A percentile compares a stretch with the other conserved stretches of the same genome.
Conservation (phyloP, 2,113 vertebrate genomes). For the Onychostruthus taczanowskii region DNA sequence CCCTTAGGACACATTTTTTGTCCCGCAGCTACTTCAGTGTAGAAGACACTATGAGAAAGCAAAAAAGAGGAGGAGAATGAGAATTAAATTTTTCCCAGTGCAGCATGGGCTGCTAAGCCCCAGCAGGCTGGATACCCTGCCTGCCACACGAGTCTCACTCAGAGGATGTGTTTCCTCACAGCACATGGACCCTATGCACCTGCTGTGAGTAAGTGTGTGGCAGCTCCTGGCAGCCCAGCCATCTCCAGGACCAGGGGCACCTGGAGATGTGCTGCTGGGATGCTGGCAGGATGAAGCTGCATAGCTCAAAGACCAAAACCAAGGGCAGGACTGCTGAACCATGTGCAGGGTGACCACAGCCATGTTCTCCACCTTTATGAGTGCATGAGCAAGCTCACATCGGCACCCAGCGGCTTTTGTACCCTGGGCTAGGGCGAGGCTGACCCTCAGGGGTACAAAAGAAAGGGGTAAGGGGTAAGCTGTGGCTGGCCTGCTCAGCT, state of each 20-base stretch:
- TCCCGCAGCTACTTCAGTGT: neutral
- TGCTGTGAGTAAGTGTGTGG: fast-evolving
- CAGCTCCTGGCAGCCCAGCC: neutral
- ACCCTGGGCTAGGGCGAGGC: fast-evolving
- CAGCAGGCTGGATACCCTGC: neutral
- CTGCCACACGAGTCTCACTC: fast-evolving
- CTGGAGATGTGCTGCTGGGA: neutral
- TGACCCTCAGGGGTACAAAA: neutral
- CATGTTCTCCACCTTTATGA: fast-evolving
- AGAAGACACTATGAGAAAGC: neutral
- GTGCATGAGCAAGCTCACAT: fast-evolving
- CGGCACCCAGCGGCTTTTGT: fast-evolving
- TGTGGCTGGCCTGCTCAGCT: neutral
- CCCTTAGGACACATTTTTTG: neutral
- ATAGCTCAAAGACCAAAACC: fast-evolving
- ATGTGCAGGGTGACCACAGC: fast-evolving
- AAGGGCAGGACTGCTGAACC: too few species aligned
- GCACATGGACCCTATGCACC: fast-evolving
- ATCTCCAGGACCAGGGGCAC: neutral
- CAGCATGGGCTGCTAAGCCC: neutral
- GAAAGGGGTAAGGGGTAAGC: too few species aligned
- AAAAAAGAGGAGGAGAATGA: neutral
- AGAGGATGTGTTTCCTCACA: neutral
- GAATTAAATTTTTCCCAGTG: neutral
- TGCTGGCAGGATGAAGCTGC: fast-evolving